Evolutionary conservation across 37 sponge, comb jelly and placozoan species (phyloP), one percentile per base, ranked within the genome.

Genomic region (Dysidea cf. avara): DNA sequence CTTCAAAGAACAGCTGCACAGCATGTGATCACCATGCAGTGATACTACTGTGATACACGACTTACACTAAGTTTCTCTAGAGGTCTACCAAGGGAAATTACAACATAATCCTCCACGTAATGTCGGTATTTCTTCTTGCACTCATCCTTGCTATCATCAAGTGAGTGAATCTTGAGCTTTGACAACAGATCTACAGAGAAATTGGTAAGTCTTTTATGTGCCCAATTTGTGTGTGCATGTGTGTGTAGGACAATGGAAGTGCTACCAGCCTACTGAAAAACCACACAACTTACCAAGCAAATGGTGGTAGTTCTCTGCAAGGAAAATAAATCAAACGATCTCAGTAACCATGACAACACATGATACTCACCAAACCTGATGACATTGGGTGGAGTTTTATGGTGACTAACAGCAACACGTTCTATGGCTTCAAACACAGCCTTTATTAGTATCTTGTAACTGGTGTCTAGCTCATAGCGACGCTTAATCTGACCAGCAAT

Each of bases 11-110:
- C 6, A 74, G 11, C 93, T 92, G 57, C 29, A 69, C 13, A 6
- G 13, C 26, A 1, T 53, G 14, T 24, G 1, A 29, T 35, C 21
- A 13, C 21, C 14, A 29, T 21, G 66, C 21, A 34, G 66, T 37
- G 14, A 65, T 13, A 13, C 13, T 74, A n/a, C 24, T n/a, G n/a
- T 22, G 11, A 58, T 58, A n/a, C 25, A 7, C 25, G 14, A 73
- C 85, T 80, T 40, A 92, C 85, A 70, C 93, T 96, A 50, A 96
- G 77, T 32, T 92, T 92, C 73, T 96, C 94, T 49, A 96, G 71
- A 2, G 96, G 96, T 40, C 78, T 69, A 11, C 96, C 96, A 0
- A 96, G 81, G 53, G 71, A 81, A 29, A 46, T 64, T 14, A 39
- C 75, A 39, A 90, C 82, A 51, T 96, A 96, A 22, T 38, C 47